These are phyloP conservation scores for Griposia aprilina DNA, from an alignment of 2,888 invertebrate species.

Conservation along the genomic window DNA sequence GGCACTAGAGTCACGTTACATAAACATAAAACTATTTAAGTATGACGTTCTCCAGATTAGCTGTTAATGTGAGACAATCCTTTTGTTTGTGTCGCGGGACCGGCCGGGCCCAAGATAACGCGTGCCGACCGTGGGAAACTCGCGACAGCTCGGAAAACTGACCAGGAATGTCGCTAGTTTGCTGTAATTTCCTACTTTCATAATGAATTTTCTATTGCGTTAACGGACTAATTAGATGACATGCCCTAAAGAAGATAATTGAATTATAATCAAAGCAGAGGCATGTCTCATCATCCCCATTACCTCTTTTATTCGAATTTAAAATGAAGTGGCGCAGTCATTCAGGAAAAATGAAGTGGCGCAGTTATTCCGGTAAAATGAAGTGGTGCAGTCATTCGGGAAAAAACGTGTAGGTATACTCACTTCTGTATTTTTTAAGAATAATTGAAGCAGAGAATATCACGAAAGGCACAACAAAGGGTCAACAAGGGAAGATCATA, in stretches of 20 bases:
- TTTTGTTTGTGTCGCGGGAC: constrained; percentile 70
- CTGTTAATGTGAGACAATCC: constrained; percentile 67
- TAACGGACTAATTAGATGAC: not conserved
- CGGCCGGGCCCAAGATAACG: constrained; percentile 63
- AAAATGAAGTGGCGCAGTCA: not conserved
- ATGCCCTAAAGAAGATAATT: not conserved
- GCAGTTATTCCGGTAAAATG: not conserved
- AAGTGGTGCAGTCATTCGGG: not conserved
- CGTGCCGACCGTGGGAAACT: constrained; percentile 69
- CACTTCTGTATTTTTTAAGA: not conserved
- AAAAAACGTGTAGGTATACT: not conserved
- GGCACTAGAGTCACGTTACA: constrained; percentile 37
- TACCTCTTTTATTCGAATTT: not conserved
- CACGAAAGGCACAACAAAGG: no score
- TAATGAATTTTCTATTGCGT: constrained; percentile 7
- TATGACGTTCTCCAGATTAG: constrained; percentile 64
- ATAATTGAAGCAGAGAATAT: no score
- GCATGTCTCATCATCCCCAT: not conserved
- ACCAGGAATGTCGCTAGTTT: constrained; percentile 35
- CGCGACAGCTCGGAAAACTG: constrained; percentile 49
- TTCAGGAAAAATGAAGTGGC: not conserved
- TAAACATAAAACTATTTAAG: constrained; percentile 63
- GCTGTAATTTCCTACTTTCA: constrained; percentile 27
- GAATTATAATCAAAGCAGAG: not conserved
- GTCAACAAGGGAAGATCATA: not conserved